Base-by-base conservation (phyloP, 1,140 invertebrate species). In the Trichonephila inaurata region DNA sequence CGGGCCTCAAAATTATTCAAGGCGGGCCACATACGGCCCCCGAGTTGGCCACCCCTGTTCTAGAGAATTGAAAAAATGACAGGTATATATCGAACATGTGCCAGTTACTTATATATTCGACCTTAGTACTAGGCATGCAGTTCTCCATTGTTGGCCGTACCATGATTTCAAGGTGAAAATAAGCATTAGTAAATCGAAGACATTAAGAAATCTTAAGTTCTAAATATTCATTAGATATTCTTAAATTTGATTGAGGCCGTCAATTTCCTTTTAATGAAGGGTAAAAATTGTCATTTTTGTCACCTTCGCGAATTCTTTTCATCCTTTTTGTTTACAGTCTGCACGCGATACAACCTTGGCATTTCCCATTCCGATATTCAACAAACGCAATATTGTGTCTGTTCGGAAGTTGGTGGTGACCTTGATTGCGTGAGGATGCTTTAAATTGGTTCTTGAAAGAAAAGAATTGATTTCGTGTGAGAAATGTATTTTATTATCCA, bases 401-500 rank as follows among this genome's bases (percentile, higher is more conserved):
- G 28, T 33, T 72, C 69, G 69, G 69, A 72, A 72, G 69, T 72
- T 28, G 69, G n/a, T 72, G n/a, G 14, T 33, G 69, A 72, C 69
- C 69, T 72, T 72, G 69, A 72, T 72, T 72, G 69, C 69, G 69
- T 72, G 69, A 33, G 69, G 69, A 72, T 72, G 24, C 69, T 24
- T 40, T 72, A 72, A 72, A 28, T 72, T n/a, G 69, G n/a, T 72
- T 24, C n/a, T 72, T 16, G 14, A 16, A 24, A 72, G 12, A 28
- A 72, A 72, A 72, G 28, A 72, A 72, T 72, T 28, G 69, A 72
- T 72, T 72, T 72, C 69, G 24, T 33, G 69, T 28, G 69, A 64
- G 51, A 51, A 51, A 51, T 51, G 51, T 51, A 51, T 51, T 51
- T 5, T 51, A 62, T 19, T 64, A 19, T 18, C 7, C 16, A 19